A percentile compares a stretch with the other conserved stretches of the same genome.
Conservation (phyloP, 2,888 invertebrate genomes). For the Limenitis camilla region DNA sequence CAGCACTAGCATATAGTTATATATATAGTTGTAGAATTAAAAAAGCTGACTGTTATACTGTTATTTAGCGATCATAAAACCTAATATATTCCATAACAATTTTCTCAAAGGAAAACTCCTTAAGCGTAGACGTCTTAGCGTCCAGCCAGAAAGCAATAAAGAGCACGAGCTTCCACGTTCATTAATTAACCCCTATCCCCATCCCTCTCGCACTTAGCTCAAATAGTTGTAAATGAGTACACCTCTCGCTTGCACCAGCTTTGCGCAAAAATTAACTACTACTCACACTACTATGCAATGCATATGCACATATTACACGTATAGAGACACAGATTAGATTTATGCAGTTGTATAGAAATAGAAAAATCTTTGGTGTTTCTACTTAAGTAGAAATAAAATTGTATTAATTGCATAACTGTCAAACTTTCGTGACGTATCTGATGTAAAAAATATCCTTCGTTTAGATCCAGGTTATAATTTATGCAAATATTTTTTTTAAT, state of each 20-base stretch:
- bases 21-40: neutral
- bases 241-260: slow-evolving; percentile 65
- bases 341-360: too few relatives aligned
- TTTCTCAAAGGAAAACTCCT: slow-evolving; percentile 68
- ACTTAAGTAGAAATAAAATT: too few relatives aligned
- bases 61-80: slow-evolving; percentile 34
- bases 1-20: too few relatives aligned
- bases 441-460: too few relatives aligned
- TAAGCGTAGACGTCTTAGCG: slow-evolving; percentile 69
- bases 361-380: too few relatives aligned
- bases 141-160: slow-evolving; percentile 74
- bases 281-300: slow-evolving; percentile 60
- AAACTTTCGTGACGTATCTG: too few relatives aligned
- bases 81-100: slow-evolving; percentile 43
- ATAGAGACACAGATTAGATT: slow-evolving; percentile 27
- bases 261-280: slow-evolving; percentile 76
- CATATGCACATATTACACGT: slow-evolving; percentile 56
- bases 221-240: slow-evolving; percentile 70
- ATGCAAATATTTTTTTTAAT: too few relatives aligned
- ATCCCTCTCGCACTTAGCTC: slow-evolving; percentile 56
- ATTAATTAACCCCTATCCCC: slow-evolving; percentile 71
- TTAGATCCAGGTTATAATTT: too few relatives aligned
- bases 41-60: slow-evolving; percentile 16
- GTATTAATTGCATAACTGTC: too few relatives aligned
- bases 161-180: slow-evolving; percentile 75